These are phyloP conservation scores for Molothrus aeneus DNA, from an alignment of 2,797 vertebrate species.

Conservation along the genomic window DNA sequence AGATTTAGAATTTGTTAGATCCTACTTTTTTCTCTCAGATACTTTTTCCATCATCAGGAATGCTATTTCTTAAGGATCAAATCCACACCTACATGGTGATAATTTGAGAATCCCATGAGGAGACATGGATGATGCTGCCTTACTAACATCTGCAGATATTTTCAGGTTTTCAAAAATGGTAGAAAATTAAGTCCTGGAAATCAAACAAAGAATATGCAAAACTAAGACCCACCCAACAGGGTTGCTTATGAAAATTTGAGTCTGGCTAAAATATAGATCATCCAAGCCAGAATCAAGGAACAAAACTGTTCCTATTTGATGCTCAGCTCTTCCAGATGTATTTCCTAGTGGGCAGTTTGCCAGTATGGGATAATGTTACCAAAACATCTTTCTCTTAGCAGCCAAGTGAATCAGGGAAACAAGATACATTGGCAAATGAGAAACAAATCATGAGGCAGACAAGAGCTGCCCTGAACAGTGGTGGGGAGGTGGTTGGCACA, in stretches of 20 bases:
- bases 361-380: not conserved
- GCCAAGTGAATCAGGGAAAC: not conserved
- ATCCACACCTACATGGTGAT: not conserved
- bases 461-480: not conserved
- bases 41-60: not conserved
- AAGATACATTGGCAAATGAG: not conserved
- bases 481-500: not conserved
- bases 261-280: not conserved
- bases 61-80: not conserved
- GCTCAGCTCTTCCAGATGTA: not conserved
- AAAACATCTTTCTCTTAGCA: not conserved
- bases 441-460: not conserved
- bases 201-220: not conserved
- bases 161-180: not conserved
- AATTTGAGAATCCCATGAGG: not conserved
- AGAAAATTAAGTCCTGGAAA: not conserved
- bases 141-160: not conserved
- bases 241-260: not conserved
- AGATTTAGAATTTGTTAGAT: not conserved
- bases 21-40: not conserved
- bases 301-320: not conserved
- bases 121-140: not conserved
- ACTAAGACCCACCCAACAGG: not conserved
- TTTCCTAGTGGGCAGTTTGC: not conserved
- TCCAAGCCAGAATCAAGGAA: not conserved